A percentile compares a stretch with the other conserved stretches of the same genome.
Conservation (phyloP, 2,888 invertebrate genomes). For the Rotaria socialis region DNA sequence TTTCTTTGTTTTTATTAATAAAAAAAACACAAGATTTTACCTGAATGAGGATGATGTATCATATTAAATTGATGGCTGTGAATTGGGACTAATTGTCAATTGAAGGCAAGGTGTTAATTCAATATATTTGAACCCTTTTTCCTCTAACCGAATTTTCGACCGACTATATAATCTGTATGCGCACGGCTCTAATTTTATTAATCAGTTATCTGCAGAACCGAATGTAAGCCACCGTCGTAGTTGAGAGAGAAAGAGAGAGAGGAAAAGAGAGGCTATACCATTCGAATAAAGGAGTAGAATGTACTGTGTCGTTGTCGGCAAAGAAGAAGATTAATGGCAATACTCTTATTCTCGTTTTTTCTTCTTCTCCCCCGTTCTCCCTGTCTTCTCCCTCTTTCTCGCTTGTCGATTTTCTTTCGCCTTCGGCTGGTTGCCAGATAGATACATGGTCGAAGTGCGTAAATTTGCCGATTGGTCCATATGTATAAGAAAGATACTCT, state of each 20-base stretch:
- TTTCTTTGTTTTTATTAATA: slow-evolving; percentile 8
- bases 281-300: slow-evolving; percentile 9
- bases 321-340: slow-evolving; percentile 12
- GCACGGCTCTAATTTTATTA: slow-evolving; percentile 22
- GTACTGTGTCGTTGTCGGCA: slow-evolving; percentile 15
- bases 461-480: slow-evolving; percentile 21
- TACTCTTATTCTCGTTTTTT: background rate
- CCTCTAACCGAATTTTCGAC: slow-evolving; percentile 14
- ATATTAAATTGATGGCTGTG: background rate
- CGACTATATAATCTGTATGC: slow-evolving; percentile 15
- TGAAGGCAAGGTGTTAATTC: slow-evolving; percentile 12
- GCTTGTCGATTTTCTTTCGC: background rate
- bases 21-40: background rate
- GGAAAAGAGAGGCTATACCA: slow-evolving; percentile 7
- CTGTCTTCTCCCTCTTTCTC: background rate
- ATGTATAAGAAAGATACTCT: slow-evolving; percentile 9
- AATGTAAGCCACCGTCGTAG: slow-evolving; percentile 15
- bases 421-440: slow-evolving; percentile 20
- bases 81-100: slow-evolving; percentile 23
- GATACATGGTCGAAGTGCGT: slow-evolving; percentile 16
- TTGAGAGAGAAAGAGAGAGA: background rate
- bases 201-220: slow-evolving; percentile 12
- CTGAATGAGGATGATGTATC: slow-evolving; percentile 21
- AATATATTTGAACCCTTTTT: slow-evolving; percentile 23
- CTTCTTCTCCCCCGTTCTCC: background rate